phyloP scores from a whole-genome alignment of 2,797 vertebrate genomes.

The Linurgus olivaceus region DNA sequence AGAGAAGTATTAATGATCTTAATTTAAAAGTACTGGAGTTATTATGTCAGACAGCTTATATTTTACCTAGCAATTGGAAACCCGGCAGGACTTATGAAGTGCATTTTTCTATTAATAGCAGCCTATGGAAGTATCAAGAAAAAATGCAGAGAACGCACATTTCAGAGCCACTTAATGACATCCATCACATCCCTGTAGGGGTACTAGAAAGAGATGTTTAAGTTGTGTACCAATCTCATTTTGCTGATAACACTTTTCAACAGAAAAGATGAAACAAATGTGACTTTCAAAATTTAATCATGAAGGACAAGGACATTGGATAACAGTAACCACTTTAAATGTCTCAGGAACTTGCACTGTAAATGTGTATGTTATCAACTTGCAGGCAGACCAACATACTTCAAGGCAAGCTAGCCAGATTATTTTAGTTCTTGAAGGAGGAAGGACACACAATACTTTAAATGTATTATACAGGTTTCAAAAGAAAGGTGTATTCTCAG shows the following conservation, averaged over 20 bases:
- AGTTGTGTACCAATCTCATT: constrained; percentile 48
- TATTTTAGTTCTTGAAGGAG: constrained; percentile 26
- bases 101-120: constrained; percentile 45
- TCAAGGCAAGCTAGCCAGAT: constrained; percentile 26
- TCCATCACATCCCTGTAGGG: constrained; percentile 26
- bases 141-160: constrained; percentile 54
- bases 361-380: constrained; percentile 26
- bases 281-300: constrained; percentile 65
- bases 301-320: constrained; percentile 51
- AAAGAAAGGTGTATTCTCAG: neutral
- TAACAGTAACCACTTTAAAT: constrained; percentile 34
- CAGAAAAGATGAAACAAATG: constrained; percentile 57
- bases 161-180: constrained; percentile 19
- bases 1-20: constrained; percentile 30
- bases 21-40: constrained; percentile 34
- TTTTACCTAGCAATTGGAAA: constrained; percentile 34
- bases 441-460: constrained; percentile 19
- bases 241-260: constrained; percentile 59
- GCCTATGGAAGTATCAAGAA: neutral
- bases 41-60: constrained; percentile 14
- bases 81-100: neutral
- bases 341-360: neutral
- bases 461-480: constrained; percentile 6
- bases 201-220: constrained; percentile 37
- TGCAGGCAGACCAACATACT: constrained; percentile 2